These are phyloP conservation scores for Isurus oxyrinchus DNA, from an alignment of 2,113 vertebrate genomes.

Conservation along the genomic window DNA sequence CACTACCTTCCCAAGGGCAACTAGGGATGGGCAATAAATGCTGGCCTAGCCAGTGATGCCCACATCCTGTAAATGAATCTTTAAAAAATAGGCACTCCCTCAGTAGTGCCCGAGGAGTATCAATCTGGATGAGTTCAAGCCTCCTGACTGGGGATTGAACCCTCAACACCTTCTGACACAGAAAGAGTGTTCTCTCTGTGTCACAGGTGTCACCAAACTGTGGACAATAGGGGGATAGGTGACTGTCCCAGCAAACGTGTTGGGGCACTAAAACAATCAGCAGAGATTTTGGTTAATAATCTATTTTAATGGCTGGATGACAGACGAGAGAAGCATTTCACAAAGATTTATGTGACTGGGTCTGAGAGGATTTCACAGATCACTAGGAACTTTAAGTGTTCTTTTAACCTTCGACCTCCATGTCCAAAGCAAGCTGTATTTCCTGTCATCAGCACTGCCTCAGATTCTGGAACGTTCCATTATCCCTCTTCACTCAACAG, in stretches of 20 bases:
- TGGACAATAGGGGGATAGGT: neutral
- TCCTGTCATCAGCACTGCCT: constrained; percentile 54
- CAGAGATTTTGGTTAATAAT: neutral
- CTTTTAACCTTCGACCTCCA: constrained; percentile 63
- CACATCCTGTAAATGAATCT: too few species aligned
- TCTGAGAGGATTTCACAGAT: constrained; percentile 52
- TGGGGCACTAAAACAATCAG: neutral
- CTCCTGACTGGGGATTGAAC: neutral
- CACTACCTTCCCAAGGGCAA: too few species aligned
- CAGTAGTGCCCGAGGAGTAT: neutral
- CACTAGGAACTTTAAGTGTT: constrained; percentile 63
- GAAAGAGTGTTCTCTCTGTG: neutral
- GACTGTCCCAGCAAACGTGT: neutral
- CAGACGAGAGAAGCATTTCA: neutral
- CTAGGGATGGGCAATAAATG: too few species aligned
- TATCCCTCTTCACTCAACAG: constrained; percentile 39
- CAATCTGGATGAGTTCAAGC: neutral
- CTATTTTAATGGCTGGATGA: neutral
- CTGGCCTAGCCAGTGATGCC: too few species aligned
- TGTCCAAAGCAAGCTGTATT: constrained; percentile 56
- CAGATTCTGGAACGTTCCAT: constrained; percentile 57
- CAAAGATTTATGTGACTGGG: neutral
- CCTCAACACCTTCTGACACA: neutral
- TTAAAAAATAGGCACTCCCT: neutral
- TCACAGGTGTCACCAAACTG: too few species aligned